Base-by-base conservation (phyloP, 2,113 vertebrate species). In the Etheostoma cragini region DNA sequence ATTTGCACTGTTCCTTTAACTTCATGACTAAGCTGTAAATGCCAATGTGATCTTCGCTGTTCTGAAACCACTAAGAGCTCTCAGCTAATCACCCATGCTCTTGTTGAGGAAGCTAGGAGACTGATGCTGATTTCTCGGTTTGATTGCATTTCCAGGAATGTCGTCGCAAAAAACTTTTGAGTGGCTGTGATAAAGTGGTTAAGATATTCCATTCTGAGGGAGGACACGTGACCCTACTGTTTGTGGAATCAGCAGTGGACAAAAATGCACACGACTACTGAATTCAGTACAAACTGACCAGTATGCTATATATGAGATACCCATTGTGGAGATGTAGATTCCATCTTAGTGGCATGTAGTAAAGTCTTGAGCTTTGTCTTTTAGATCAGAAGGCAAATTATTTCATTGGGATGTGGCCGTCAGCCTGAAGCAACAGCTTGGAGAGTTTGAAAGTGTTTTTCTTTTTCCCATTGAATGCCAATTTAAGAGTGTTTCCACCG, bases 11-110 rank as follows among this genome's bases (percentile, higher is more conserved):
- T 1, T 6, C 26, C 22, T 24, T 50, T 72, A 54, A 76, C 52
- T 21, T 72, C 52, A 58, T 5, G 42, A 85, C 56, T 42, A 61
- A 69, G 47, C 69, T 46, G 58, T 65, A 62, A 35, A 67, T 77
- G 24, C 58, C 62, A 66, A 85, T 82, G 63, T 38, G 19, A 58
- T 62, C 6, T 52, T 57, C 3, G 17, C 61, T 79, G 61, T 62
- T 70, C 33, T 33, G 21, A 75, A 66, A 19, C 14, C 10, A 15
- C 61, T 6, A 33, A 0, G 12, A 21, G 35, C 69, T 66, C 67
- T 69, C 69, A 63, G 50, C 38, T 45, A 33, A 72, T 80, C 42
- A 21, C 16, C 52, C 4, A n/a, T 17, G 42, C 49, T n/a, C 30
- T 78, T 7, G 14, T 35, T 15, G 47, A n/a, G 54, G 24, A 64